Percentiles rank a stretch among this genome's conserved stretches.
phyloP scores from a whole-genome alignment of 2,888 invertebrate species.

The Lasioglossum pauxillum region DNA sequence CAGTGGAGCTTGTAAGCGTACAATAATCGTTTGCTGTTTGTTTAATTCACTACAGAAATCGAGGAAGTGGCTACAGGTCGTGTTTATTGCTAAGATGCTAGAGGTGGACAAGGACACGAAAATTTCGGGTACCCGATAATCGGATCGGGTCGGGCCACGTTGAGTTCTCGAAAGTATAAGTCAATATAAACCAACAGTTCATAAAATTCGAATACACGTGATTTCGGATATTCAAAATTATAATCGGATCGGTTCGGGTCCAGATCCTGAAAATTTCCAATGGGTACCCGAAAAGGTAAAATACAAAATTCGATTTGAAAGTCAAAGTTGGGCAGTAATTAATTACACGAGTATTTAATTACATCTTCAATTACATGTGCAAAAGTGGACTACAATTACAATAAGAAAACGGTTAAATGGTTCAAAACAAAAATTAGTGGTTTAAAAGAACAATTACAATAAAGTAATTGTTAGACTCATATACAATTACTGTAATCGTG shows the following conservation, averaged over 20 bases:
- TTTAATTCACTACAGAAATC: not conserved
- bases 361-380: too few relatives aligned
- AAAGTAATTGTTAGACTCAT: too few relatives aligned
- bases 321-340: too few relatives aligned
- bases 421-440: too few relatives aligned
- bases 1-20: constrained; percentile 1
- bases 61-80: not conserved
- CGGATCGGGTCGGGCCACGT: not conserved
- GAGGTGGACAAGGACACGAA: not conserved
- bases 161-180: not conserved
- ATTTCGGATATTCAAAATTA: not conserved
- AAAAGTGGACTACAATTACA: too few relatives aligned
- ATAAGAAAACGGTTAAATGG: too few relatives aligned
- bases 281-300: not conserved
- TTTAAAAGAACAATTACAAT: too few relatives aligned
- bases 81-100: not conserved
- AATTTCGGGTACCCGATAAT: not conserved
- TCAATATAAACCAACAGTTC: too few relatives aligned
- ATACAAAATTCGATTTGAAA: not conserved
- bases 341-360: too few relatives aligned
- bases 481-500: too few relatives aligned
- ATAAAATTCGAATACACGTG: too few relatives aligned
- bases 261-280: not conserved
- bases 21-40: not conserved
- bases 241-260: not conserved